phyloP scores from a whole-genome alignment of 2,113 vertebrate genomes.

The Colius striatus region DNA sequence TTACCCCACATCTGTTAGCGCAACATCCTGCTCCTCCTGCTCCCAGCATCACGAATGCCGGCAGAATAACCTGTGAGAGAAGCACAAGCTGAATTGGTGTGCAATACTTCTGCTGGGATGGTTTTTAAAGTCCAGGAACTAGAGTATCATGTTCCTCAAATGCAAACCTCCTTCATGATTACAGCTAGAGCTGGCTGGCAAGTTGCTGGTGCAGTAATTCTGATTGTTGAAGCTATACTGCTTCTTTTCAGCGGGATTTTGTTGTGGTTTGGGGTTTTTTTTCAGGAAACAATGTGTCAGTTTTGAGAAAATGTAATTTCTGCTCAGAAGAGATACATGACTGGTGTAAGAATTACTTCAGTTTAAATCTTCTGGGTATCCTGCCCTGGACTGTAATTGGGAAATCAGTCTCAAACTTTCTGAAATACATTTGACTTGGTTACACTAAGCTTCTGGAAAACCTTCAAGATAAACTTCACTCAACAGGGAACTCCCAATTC shows the following conservation, averaged over 20 bases:
- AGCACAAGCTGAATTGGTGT: not conserved
- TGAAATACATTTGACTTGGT: not conserved
- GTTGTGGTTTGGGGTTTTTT: not conserved
- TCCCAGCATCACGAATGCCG: conserved; percentile 70
- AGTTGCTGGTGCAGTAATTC: not conserved
- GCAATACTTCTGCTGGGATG: not conserved
- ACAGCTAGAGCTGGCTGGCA: not conserved
- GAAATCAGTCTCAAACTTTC: not conserved
- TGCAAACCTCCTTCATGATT: not conserved
- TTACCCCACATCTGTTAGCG: conserved; percentile 73
- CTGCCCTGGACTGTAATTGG: not conserved
- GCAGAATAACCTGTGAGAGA: conserved; percentile 63
- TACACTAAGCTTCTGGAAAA: not conserved
- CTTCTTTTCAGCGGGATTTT: not conserved
- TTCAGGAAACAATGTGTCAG: not conserved
- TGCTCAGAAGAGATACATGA: not conserved
- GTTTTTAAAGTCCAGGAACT: not conserved
- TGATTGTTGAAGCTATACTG: not conserved
- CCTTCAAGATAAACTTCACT: not conserved
- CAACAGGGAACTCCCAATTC: not conserved
- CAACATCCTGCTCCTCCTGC: conserved; percentile 68
- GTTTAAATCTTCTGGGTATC: not conserved
- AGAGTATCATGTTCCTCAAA: not conserved
- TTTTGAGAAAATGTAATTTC: not conserved
- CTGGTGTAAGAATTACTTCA: not conserved